Evolutionary conservation across 1,140 invertebrate species (phyloP).

Genomic region (Cardiocondyla obscurior): DNA sequence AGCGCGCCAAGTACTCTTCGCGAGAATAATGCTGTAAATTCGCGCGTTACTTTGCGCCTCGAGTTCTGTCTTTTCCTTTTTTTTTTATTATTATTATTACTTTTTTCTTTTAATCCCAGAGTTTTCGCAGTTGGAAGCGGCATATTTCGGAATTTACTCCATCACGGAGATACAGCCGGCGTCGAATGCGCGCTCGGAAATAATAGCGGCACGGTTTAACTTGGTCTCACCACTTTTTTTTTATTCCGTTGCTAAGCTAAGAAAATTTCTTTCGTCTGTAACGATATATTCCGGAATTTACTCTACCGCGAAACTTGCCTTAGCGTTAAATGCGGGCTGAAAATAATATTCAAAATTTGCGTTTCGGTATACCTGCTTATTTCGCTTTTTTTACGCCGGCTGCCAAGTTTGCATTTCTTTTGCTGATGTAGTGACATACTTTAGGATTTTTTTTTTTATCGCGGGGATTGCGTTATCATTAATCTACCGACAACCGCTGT

Average conservation of each 20-base stretch:
- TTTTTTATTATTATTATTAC: no score
- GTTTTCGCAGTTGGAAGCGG: background rate
- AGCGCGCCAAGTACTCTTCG: background rate
- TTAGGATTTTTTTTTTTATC: background rate
- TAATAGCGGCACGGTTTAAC: slow-evolving; percentile 37
- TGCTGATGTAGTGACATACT: background rate
- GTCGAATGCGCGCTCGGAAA: background rate
- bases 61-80: background rate
- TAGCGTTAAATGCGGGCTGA: slow-evolving; percentile 22
- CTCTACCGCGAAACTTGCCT: background rate
- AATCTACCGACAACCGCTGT: background rate
- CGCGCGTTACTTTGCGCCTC: background rate
- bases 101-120: background rate
- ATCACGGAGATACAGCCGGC: slow-evolving; percentile 5
- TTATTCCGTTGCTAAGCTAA: slow-evolving; percentile 7
- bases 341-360: slow-evolving; percentile 44
- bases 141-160: slow-evolving; percentile 29
- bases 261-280: slow-evolving; percentile 36
- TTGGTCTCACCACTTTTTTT: background rate
- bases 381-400: background rate
- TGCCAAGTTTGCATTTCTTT: background rate
- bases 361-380: background rate
- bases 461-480: background rate
- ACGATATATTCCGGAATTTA: slow-evolving; percentile 33
- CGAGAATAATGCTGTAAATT: slow-evolving; percentile 27